A percentile compares a stretch with the other conserved stretches of the same genome.
Evolutionary conservation across 2,797 vertebrate species (phyloP).

Genomic region (Myripristis jacobus): DNA sequence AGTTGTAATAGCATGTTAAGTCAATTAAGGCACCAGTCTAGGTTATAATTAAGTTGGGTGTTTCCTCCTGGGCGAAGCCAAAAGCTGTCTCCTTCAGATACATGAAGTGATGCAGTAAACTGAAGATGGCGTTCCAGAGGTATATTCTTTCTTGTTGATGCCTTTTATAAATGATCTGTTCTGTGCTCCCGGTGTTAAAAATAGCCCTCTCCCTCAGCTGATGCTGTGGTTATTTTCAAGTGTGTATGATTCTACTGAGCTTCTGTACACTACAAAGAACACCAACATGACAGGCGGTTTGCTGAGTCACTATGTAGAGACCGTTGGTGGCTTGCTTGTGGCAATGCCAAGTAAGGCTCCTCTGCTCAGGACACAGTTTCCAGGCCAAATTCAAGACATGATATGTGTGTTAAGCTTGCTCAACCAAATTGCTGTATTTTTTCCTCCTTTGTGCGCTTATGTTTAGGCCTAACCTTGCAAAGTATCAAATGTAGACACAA

Average conservation of each 20-base stretch:
- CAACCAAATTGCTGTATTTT: slow-evolving; percentile 5
- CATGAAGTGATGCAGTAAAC: slow-evolving; percentile 58
- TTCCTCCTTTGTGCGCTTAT: slow-evolving; percentile 1
- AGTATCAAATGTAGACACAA: not conserved
- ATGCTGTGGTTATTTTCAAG: slow-evolving; percentile 62
- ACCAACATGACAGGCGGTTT: slow-evolving; percentile 51
- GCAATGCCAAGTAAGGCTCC: slow-evolving; percentile 25
- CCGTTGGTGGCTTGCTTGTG: slow-evolving; percentile 44
- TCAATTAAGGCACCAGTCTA: slow-evolving; percentile 75
- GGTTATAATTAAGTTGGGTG: slow-evolving; percentile 72
- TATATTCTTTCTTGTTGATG: slow-evolving; percentile 44
- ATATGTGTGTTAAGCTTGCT: not conserved
- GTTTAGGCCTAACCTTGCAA: not conserved
- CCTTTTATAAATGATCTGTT: slow-evolving; percentile 49
- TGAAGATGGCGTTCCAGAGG: slow-evolving; percentile 48
- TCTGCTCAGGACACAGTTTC: slow-evolving; percentile 38
- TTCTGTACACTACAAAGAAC: slow-evolving; percentile 55
- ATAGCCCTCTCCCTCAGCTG: slow-evolving; percentile 62
- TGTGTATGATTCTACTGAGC: slow-evolving; percentile 54
- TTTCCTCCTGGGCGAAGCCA: slow-evolving; percentile 61
- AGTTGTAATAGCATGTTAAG: slow-evolving; percentile 65
- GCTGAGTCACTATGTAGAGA: slow-evolving; percentile 65
- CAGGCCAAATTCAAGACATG: slow-evolving; percentile 31
- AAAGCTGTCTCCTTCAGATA: slow-evolving; percentile 33
- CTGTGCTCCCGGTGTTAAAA: slow-evolving; percentile 58